Percentiles rank a stretch among this genome's conserved stretches.
phyloP scores from a whole-genome alignment of 1,140 invertebrate species.

The Anastrepha ludens region DNA sequence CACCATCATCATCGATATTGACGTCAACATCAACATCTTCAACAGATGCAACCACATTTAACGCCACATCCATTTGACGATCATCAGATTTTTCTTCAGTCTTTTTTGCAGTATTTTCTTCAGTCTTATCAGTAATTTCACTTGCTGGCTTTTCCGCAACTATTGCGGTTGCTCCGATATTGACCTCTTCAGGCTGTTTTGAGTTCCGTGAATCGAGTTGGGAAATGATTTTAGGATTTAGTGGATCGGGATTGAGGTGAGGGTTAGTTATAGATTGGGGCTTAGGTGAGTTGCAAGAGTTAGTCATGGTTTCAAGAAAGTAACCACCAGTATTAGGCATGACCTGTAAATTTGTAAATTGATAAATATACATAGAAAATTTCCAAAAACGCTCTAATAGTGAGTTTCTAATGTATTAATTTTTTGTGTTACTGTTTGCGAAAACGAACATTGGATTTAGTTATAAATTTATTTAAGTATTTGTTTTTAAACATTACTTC shows the following conservation, averaged over 20 bases:
- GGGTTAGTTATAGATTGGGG: constrained; percentile 53
- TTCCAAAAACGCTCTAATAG: neutral
- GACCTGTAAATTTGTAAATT: constrained; percentile 67
- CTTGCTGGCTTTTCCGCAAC: neutral
- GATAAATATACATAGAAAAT: constrained; percentile 13
- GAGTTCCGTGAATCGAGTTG: neutral
- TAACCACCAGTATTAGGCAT: constrained; percentile 74
- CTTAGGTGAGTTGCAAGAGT: constrained; percentile 61
- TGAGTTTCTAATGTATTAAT: neutral
- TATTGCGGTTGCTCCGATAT: constrained; percentile 4
- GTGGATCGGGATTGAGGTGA: constrained; percentile 59
- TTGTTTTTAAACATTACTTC: neutral
- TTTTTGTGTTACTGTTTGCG: neutral
- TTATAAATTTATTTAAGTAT: neutral
- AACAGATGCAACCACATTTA: neutral
- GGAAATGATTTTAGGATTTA: neutral
- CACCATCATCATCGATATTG: constrained; percentile 61
- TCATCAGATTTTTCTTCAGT: constrained; percentile 1
- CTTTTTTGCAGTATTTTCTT: constrained; percentile 10
- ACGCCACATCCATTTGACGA: constrained; percentile 28
- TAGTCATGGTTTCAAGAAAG: constrained; percentile 62
- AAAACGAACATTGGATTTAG: constrained; percentile 13
- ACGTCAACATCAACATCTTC: constrained; percentile 63
- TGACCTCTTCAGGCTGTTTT: constrained; percentile 55
- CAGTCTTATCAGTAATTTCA: neutral